Evolutionary conservation across 2,888 invertebrate genomes (phyloP), one percentile per base, ranked within the genome.

Genomic region (Ectobius pallidus): DNA sequence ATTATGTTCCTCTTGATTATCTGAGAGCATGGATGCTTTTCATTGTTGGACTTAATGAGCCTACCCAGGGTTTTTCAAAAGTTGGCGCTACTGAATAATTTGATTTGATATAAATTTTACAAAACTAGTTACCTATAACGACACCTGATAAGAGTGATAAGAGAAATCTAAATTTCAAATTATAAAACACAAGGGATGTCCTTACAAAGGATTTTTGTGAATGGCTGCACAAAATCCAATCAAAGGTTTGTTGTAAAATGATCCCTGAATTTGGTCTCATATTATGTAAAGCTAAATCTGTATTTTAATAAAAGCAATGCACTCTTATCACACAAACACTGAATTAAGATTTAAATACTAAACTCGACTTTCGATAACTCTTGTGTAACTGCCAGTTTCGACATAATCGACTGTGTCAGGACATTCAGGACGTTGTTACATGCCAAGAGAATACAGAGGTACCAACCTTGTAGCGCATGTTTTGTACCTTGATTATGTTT

Each of bases 141-240:
- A 58, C 58, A 25, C 14, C n/a, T n/a, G 58, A 32, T 58, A 30
- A 30, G 58, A 30, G 30, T 58, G 58, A n/a, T n/a, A n/a, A n/a
- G n/a, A 27, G n/a, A 7, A 2, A n/a, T 30, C 30, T 30, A 2
- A 58, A 30, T n/a, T 30, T 58, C 30, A 3, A 14, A 14, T 49
- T 1, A 52, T 52, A 2, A 30, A 7, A n/a, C 16, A 6, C 32
- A 25, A 58, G 9, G 58, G 58, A 30, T 58, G 58, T 58, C 30
- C 58, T 58, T 58, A 58, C 14, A 4, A 65, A 63, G 85, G 84
- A 85, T 87, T 84, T 81, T 69, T 83, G 86, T 87, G 88, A 87
- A 88, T 88, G 88, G 88, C 88, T 88, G 88, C 88, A 87, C 86
- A 82, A 84, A 85, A 86, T 84, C 86, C 68, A 16, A 73, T n/a